phyloP scores from a whole-genome alignment of 2,797 vertebrate genomes.

The Enteromius fasciolatus region DNA sequence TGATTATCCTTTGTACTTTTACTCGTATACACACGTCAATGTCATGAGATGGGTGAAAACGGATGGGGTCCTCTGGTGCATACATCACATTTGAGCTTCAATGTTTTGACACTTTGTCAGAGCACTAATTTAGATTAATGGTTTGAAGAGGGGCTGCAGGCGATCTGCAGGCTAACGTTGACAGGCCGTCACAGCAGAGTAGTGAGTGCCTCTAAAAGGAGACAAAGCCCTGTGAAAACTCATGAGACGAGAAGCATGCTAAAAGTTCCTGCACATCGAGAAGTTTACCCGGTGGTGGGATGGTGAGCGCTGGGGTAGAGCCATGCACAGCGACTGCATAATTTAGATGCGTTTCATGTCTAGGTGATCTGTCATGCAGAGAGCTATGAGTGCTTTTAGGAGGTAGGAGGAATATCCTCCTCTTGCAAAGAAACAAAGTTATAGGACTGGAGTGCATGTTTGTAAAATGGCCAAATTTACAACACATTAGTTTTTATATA shows the following conservation, averaged over 20 bases:
- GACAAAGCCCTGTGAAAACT: constrained; percentile 60
- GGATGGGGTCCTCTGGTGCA: constrained; percentile 69
- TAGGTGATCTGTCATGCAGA: constrained; percentile 74
- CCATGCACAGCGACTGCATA: constrained; percentile 63
- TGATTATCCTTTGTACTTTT: constrained; percentile 45
- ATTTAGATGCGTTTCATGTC: constrained; percentile 75
- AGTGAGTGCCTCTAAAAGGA: constrained; percentile 65
- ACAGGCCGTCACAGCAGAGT: constrained; percentile 72
- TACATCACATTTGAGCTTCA: constrained; percentile 78
- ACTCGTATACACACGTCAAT: constrained; percentile 46
- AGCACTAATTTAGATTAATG: constrained; percentile 84
- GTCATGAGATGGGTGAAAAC: constrained; percentile 67
- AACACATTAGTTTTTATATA: neutral
- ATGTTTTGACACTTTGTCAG: constrained; percentile 84
- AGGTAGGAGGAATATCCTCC: constrained; percentile 70
- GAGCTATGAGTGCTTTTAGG: constrained; percentile 69
- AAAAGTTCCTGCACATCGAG: constrained; percentile 22
- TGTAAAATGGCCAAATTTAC: too few relatives aligned
- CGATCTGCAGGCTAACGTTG: constrained; percentile 69
- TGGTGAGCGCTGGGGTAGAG: constrained; percentile 26
- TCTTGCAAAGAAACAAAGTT: constrained; percentile 70
- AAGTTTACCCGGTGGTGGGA: constrained; percentile 19
- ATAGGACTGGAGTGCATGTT: constrained; percentile 57
- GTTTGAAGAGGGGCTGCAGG: constrained; percentile 61
- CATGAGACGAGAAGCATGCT: constrained; percentile 34